Evolutionary conservation across 2,888 invertebrate species (phyloP).

Genomic region (Euzophera pinguis): DNA sequence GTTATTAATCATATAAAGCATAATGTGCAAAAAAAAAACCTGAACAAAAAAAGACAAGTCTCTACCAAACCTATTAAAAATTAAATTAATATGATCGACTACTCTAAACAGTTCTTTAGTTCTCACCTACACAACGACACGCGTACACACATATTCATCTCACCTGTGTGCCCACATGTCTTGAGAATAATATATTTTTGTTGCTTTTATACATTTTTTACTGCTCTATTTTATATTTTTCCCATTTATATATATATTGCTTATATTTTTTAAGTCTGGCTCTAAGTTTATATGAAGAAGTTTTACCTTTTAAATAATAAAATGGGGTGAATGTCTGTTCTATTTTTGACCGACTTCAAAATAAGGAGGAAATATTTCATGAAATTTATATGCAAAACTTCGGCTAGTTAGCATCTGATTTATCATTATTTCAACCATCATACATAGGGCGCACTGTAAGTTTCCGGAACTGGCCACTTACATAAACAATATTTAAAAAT

Average conservation of each 20-base stretch:
- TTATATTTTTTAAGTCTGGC: constrained; percentile 34
- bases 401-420: too few species aligned
- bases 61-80: too few species aligned
- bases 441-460: too few species aligned
- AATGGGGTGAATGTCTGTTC: constrained; percentile 4
- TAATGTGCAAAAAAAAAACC: too few species aligned
- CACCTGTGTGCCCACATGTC: constrained; percentile 67
- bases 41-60: too few species aligned
- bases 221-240: constrained; percentile 74
- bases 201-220: constrained; percentile 75
- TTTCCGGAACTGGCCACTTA: too few species aligned
- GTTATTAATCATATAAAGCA: too few species aligned
- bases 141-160: constrained; percentile 31
- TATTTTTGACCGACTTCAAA: background rate
- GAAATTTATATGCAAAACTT: too few species aligned
- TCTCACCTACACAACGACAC: constrained; percentile 37
- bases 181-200: constrained; percentile 79
- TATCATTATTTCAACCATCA: too few species aligned
- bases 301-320: constrained; percentile 17
- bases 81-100: background rate
- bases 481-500: too few species aligned
- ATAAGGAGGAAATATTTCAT: too few species aligned
- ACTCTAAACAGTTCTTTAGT: constrained; percentile 37
- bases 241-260: constrained; percentile 49
- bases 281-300: constrained; percentile 30